phyloP scores from a whole-genome alignment of 2,113 vertebrate species.

The Drymodes brunneopygia region DNA sequence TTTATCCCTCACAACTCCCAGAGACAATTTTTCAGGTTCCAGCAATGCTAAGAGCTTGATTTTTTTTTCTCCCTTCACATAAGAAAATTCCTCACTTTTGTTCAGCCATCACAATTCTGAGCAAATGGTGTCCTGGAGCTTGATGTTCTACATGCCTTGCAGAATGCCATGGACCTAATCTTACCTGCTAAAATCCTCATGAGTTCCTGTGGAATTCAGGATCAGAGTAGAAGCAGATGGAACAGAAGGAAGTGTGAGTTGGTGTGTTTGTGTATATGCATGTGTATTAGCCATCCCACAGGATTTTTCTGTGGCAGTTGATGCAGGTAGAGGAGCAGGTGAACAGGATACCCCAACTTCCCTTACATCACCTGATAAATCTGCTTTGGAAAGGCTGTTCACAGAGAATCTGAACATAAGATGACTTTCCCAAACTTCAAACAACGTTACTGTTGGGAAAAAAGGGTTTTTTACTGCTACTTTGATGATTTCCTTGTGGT shows the following conservation, averaged over 20 bases:
- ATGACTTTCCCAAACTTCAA: neutral
- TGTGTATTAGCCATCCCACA: neutral
- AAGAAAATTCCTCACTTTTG: neutral
- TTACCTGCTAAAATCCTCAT: neutral
- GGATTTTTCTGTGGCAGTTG: neutral
- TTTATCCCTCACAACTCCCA: neutral
- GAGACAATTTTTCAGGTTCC: neutral
- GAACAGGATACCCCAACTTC: neutral
- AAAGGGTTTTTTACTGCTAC: neutral
- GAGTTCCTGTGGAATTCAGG: neutral
- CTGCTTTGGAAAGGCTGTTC: neutral
- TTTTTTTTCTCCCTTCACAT: neutral
- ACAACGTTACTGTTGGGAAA: neutral
- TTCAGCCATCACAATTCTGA: neutral
- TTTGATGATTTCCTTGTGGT: neutral
- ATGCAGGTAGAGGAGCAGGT: neutral
- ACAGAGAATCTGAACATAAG: neutral
- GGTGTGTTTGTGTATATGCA: neutral
- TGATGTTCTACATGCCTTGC: neutral
- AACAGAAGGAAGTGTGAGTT: neutral
- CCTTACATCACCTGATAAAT: neutral
- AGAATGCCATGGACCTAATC: neutral
- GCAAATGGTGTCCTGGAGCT: neutral
- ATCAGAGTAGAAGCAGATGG: neutral
- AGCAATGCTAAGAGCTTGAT: neutral